Base-by-base conservation (phyloP, 2,888 invertebrate genomes). In the Cryptus viduatorius region DNA sequence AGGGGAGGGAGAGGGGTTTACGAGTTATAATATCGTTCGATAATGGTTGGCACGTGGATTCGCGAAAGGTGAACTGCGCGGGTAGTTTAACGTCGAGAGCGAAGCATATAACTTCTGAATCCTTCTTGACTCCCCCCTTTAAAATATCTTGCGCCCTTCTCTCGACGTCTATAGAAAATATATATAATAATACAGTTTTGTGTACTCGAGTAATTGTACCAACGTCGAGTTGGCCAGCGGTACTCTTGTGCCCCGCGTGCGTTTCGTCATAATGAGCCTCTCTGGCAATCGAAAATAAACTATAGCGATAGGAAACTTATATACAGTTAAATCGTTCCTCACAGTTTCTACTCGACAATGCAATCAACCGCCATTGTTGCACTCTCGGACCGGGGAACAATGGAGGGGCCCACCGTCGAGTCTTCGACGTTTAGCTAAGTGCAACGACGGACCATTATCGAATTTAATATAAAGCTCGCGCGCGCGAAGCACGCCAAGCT, bases 351-450 rank as follows among this genome's bases (percentile, higher is more conserved):
- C 24, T 10, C 59, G 81, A 88, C 87, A 89, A 89, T 88, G 86
- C 87, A 87, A 88, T 88, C 87, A 89, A 87, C 86, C 86, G 86
- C 86, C 82, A 89, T 89, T 88, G 87, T 88, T 84, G 79, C 81
- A 78, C 64, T 79, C 79, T 82, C 82, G 80, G 50, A 65, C 24
- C 71, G 59, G 71, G 75, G 82, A 84, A 82, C 75, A 84, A 79
- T 75, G 68, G 61, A 24, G 7, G 78, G 19, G 7, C 56, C 78
- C 56, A 68, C 59, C 73, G 72, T 71, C 79, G 71, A 71, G 83
- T 77, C 76, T 85, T 81, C 67, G 84, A 77, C 87, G 87, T 87
- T 87, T 87, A 87, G 87, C 85, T 85, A 84, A 88, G 87, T 86
- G 86, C 87, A 86, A 76, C 83, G 83, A 67, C 86, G 78, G 72